Evolutionary conservation across 2,113 vertebrate genomes (phyloP).

Genomic region (Gymnorhina tibicen): DNA sequence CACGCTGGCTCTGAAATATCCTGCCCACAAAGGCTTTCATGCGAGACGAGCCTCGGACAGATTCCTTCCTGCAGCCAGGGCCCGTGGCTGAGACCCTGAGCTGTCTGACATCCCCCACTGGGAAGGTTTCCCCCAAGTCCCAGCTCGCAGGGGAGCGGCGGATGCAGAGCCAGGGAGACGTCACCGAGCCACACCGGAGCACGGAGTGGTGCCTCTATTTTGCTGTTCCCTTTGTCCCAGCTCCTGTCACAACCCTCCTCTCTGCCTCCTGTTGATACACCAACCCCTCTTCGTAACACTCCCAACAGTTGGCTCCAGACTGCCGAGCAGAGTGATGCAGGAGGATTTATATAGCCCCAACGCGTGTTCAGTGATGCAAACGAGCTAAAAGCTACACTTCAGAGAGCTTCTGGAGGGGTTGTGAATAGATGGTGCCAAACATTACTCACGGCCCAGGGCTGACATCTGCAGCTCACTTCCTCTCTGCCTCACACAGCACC

Average conservation of each 20-base stretch:
- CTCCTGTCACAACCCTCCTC: not conserved
- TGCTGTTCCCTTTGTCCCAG: not conserved
- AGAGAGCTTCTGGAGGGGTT: not conserved
- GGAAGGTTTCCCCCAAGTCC: not conserved
- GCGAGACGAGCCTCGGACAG: not conserved
- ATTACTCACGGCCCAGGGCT: not conserved
- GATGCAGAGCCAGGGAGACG: not conserved
- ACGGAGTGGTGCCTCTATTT: accelerated
- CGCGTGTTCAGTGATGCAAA: slow-evolving; percentile 14
- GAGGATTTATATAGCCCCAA: slow-evolving; percentile 39
- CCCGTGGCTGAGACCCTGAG: not conserved
- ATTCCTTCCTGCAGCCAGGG: not conserved
- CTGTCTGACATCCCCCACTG: not conserved
- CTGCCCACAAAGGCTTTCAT: not conserved
- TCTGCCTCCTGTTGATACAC: not conserved
- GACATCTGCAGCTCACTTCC: not conserved
- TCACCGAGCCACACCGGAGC: accelerated
- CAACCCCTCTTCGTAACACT: not conserved
- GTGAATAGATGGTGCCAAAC: not conserved
- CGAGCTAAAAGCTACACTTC: slow-evolving; percentile 5
- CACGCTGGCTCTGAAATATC: not conserved
- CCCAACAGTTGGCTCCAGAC: slow-evolving; percentile 10
- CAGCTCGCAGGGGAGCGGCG: not conserved
- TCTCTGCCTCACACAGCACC: not conserved
- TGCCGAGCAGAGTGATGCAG: not conserved